Conservation (phyloP, 1,140 invertebrate species). For the Sycophaga agraensis region DNA sequence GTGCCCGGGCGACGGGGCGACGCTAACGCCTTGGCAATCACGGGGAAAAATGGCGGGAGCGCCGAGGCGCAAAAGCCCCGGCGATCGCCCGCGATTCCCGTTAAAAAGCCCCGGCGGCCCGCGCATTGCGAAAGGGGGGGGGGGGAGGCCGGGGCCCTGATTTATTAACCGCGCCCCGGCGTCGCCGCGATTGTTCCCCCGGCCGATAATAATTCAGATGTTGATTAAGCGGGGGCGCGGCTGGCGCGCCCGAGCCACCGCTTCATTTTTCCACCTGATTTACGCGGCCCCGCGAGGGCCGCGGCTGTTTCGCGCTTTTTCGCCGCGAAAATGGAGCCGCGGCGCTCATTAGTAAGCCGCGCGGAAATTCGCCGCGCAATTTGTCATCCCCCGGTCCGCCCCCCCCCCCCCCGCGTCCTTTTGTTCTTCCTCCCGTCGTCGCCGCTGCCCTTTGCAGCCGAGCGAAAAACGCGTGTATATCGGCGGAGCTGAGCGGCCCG, state of each 20-base stretch:
- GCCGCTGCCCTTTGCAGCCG: too few species aligned
- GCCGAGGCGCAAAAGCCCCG: too few species aligned
- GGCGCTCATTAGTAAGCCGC: background rate
- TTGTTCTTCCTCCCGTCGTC: too few species aligned
- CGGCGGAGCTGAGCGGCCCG: too few species aligned
- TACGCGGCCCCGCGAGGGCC: constrained; percentile 33
- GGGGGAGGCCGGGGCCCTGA: constrained; percentile 29
- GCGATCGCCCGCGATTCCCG: background rate
- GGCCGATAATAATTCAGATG: constrained; percentile 54
- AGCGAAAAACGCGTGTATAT: too few species aligned
- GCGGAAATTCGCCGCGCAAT: background rate
- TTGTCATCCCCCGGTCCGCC: constrained; percentile 1
- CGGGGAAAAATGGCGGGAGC: too few species aligned
- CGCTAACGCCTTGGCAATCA: background rate
- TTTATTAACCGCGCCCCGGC: constrained; percentile 50
- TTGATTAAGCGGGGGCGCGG: constrained; percentile 48
- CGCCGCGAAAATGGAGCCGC: background rate
- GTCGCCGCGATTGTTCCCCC: constrained; percentile 45
- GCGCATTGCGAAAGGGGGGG: background rate
- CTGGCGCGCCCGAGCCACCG: background rate
- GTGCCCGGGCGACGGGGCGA: background rate
- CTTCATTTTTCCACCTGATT: constrained; percentile 53
- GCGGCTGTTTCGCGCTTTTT: background rate
- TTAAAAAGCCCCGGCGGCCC: background rate
- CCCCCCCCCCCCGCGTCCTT: too few species aligned